These are phyloP conservation scores for Isichthys henryi DNA, from an alignment of 2,113 vertebrate species.

Conservation along the genomic window DNA sequence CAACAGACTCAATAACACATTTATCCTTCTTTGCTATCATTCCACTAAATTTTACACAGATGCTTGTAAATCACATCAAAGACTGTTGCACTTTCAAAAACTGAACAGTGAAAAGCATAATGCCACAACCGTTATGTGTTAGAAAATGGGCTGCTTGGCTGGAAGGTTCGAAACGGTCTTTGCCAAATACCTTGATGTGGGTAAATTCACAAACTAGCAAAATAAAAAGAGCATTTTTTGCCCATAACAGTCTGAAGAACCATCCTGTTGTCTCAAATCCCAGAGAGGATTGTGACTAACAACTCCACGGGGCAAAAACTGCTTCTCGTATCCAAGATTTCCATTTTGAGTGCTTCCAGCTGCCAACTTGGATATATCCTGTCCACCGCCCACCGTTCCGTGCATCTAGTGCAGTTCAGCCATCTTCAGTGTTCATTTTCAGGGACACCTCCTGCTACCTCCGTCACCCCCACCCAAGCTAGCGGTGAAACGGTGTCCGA, in stretches of 20 bases:
- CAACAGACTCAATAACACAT: background rate
- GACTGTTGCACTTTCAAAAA: background rate
- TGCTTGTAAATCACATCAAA: background rate
- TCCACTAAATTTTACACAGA: background rate
- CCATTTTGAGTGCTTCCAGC: background rate
- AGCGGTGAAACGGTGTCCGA: background rate
- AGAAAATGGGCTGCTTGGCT: background rate
- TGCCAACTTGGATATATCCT: background rate
- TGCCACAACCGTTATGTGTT: background rate
- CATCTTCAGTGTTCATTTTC: background rate
- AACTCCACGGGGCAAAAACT: background rate
- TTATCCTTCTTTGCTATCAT: background rate
- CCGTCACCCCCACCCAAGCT: background rate
- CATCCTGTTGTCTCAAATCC: background rate
- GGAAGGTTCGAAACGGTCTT: background rate
- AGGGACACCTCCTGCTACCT: background rate
- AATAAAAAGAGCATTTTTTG: background rate
- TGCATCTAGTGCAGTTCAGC: background rate
- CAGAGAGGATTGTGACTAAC: background rate
- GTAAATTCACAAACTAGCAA: conserved; percentile 1
- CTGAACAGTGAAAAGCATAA: background rate
- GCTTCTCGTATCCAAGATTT: background rate
- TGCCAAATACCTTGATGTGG: background rate
- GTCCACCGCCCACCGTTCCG: background rate
- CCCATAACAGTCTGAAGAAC: background rate